Conservation (phyloP, 37 sponge, comb jelly and placozoan species). For the Beroe ovata region DNA sequence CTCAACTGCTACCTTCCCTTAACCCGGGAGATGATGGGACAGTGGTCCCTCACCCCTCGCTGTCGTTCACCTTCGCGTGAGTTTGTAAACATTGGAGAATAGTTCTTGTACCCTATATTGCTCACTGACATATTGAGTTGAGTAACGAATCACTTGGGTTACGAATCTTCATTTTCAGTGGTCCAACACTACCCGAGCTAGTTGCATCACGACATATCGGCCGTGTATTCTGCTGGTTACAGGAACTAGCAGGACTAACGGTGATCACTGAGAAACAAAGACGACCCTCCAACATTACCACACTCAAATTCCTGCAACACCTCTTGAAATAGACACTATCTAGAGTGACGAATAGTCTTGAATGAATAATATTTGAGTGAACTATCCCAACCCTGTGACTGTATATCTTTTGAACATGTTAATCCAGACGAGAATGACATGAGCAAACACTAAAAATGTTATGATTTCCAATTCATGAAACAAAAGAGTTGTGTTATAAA, state of each 20-base stretch:
- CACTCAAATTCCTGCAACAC: background rate
- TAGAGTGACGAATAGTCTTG: too few species aligned
- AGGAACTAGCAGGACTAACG: slow-evolving; percentile 9
- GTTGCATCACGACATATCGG: background rate
- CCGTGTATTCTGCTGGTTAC: slow-evolving; percentile 54
- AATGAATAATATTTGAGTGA: too few species aligned
- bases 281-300: background rate
- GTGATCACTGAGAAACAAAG: slow-evolving; percentile 24
- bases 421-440: too few species aligned
- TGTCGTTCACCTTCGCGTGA: slow-evolving; percentile 30
- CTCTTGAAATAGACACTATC: background rate
- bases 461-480: too few species aligned
- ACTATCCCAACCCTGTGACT: too few species aligned
- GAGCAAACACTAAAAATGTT: too few species aligned
- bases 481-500: too few species aligned
- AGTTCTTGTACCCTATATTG: too few species aligned
- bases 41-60: slow-evolving; percentile 7
- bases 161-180: background rate
- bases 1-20: background rate
- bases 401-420: too few species aligned
- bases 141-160: too few species aligned
- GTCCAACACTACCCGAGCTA: slow-evolving; percentile 3
- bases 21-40: slow-evolving; percentile 6
- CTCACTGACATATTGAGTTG: too few species aligned
- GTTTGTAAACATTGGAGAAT: too few species aligned